Evolutionary conservation across 64 coral and sea anemone genomes (phyloP).

Genomic region (Acropora tenuis): DNA sequence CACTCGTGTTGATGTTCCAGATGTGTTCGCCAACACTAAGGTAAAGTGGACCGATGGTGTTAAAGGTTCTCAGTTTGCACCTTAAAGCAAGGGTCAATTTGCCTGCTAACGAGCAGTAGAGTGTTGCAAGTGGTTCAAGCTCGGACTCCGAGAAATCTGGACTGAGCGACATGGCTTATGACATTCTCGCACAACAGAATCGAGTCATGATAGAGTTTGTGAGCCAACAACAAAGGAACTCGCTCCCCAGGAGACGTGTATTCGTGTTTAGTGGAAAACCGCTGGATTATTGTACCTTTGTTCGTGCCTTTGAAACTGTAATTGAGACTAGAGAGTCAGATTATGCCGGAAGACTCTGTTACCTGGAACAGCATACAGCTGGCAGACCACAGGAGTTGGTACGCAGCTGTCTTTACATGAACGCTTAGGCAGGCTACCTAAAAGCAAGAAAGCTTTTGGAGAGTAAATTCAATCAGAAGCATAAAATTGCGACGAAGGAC

Average conservation of each 20-base stretch:
- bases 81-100: too few relatives aligned
- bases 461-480: conserved; percentile 27
- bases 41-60: too few relatives aligned
- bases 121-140: neutral
- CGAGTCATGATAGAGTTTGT: conserved; percentile 8
- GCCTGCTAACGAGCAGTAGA: too few relatives aligned
- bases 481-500: conserved; percentile 53
- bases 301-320: conserved; percentile 35
- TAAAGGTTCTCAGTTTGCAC: too few relatives aligned
- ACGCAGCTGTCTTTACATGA: conserved; percentile 26
- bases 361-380: conserved; percentile 45
- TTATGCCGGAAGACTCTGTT: conserved; percentile 24
- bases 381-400: conserved; percentile 34
- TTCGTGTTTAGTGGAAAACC: conserved; percentile 38
- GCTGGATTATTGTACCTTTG: conserved; percentile 42
- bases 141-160: neutral
- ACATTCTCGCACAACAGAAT: neutral
- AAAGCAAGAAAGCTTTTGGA: conserved; percentile 46
- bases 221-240: conserved; percentile 8
- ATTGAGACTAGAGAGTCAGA: neutral
- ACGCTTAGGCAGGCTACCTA: conserved; percentile 16
- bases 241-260: conserved; percentile 28
- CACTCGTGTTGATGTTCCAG: neutral
- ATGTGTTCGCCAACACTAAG: too few relatives aligned
- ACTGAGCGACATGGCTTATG: neutral